Conservation (phyloP, 2,888 invertebrate genomes). For the Anticlea derivata region DNA sequence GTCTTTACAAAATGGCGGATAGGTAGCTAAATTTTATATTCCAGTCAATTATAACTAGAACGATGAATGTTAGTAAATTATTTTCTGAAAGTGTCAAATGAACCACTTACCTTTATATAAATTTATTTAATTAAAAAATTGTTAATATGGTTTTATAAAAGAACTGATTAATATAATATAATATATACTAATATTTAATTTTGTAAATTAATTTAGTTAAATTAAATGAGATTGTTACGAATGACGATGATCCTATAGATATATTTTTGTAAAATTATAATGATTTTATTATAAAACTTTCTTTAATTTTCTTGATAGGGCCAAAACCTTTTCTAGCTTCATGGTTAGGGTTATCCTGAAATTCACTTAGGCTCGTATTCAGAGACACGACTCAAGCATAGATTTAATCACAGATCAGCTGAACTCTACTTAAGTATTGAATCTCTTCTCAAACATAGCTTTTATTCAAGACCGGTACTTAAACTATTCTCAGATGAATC, state of each 20-base stretch:
- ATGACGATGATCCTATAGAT: constrained; percentile 47
- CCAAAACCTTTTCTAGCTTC: constrained; percentile 9
- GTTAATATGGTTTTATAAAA: constrained; percentile 43
- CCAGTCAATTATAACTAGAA: constrained; percentile 25
- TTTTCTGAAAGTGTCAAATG: constrained; percentile 34
- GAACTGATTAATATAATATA: constrained; percentile 55
- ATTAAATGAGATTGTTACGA: constrained; percentile 39
- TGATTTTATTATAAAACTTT: constrained; percentile 23
- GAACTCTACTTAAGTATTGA: too few species aligned
- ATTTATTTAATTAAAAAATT: constrained; percentile 5
- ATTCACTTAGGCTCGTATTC: not conserved
- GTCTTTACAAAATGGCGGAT: constrained; percentile 18
- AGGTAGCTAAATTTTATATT: constrained; percentile 21
- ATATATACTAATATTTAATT: constrained; percentile 29
- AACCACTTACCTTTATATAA: not conserved
- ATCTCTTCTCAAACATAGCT: too few species aligned
- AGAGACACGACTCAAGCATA: too few species aligned
- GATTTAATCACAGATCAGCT: too few species aligned
- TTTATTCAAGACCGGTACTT: too few species aligned
- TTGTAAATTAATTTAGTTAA: constrained; percentile 36
- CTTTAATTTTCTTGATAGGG: constrained; percentile 5
- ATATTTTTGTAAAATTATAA: constrained; percentile 34
- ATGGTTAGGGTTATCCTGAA: not conserved
- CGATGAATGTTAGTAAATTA: constrained; percentile 55
- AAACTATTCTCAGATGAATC: too few species aligned